Evolutionary conservation across 1,140 invertebrate genomes (phyloP), one percentile per base, ranked within the genome.

Genomic region (Neoseiulus cucumeris): DNA sequence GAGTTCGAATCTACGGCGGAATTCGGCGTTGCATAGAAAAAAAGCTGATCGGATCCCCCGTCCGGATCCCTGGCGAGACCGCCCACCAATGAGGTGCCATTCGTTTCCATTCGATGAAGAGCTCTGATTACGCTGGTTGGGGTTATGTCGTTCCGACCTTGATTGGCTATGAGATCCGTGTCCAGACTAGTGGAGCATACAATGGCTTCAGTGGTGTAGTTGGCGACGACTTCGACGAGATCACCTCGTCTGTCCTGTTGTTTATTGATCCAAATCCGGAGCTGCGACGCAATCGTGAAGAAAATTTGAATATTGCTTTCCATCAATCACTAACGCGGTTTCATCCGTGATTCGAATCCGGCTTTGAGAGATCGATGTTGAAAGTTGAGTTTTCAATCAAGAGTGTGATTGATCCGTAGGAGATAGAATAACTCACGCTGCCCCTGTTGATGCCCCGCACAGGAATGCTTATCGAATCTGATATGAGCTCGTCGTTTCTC

Each of bases 391-490:
- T 20, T 59, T 20, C 51, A 20, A 28, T 20, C 20, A 20, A 20
- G 20, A 59, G n/a, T n/a, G n/a, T n/a, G n/a, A n/a, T n/a, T n/a
- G n/a, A n/a, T n/a, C n/a, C n/a, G n/a, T n/a, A n/a, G n/a, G n/a
- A n/a, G n/a, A n/a, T n/a, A n/a, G 33, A 39, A 39, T 39, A 30
- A 18, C 7, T 66, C 75, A 79, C 79, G 75, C 78, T 74, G 67
- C 77, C 76, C 45, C 72, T 71, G 44, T 74, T 74, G 30, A 81
- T 79, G 39, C 77, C 75, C 66, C 79, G 75, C 7, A 84, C 78
- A 64, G 81, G 82, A 64, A 83, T 75, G 64, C 76, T 81, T 7
- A 82, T 71, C 42, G 75, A 76, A 70, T 83, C 82, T 4, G 79
- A 72, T 1, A 83, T 72, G 2, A 84, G 72, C 68, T 80, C 76